A percentile compares a stretch with the other conserved stretches of the same genome.
Conservation (phyloP, 2,113 vertebrate genomes). For the Grallaria varia region DNA sequence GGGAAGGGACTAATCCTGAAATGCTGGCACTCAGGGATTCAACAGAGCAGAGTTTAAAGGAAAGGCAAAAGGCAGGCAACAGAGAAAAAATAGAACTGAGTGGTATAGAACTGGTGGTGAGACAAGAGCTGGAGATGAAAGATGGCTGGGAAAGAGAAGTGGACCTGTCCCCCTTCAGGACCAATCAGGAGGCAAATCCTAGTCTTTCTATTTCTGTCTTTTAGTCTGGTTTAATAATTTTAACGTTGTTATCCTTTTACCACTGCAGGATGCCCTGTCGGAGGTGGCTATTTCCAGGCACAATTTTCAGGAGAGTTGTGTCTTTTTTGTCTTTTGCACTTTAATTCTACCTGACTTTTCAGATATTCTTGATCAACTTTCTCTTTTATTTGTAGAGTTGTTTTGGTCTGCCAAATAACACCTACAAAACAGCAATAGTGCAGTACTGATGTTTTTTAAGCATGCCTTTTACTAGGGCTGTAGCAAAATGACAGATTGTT, state of each 20-base stretch:
- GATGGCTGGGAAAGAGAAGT: neutral
- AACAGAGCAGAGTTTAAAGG: neutral
- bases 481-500: neutral
- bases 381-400: neutral
- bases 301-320: neutral
- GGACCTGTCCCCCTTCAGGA: neutral
- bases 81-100: neutral
- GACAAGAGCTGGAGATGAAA: neutral
- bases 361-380: neutral
- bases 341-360: neutral
- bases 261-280: neutral
- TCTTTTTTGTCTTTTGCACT: neutral
- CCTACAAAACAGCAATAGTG: neutral
- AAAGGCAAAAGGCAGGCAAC: neutral
- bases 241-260: neutral
- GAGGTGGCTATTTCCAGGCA: neutral
- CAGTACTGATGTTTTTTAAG: neutral
- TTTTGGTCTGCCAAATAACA: neutral
- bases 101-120: neutral
- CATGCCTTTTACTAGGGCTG: neutral
- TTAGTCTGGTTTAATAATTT: neutral
- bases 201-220: neutral
- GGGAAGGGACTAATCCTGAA: neutral
- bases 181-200: neutral
- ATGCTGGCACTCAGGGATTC: accelerated